Evolutionary conservation across 2,888 invertebrate genomes (phyloP).

Genomic region (Zhengitettix transpicula): DNA sequence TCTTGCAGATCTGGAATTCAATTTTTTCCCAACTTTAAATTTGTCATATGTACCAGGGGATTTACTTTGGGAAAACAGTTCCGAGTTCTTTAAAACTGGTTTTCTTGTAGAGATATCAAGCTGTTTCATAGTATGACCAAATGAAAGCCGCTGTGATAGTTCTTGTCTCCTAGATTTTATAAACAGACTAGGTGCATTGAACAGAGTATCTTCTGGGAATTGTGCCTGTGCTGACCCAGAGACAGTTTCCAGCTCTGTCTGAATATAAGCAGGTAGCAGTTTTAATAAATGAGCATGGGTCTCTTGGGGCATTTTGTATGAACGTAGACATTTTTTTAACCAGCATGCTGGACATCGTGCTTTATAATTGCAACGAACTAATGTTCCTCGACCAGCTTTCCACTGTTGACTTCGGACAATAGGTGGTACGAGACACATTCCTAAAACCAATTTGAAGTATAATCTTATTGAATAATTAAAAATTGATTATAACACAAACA

Average conservation of each 20-base stretch:
- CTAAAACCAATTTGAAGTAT: conserved; percentile 20
- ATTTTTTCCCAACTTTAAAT: neutral
- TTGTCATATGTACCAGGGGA: neutral
- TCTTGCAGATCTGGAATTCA: neutral
- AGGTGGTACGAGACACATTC: conserved; percentile 55
- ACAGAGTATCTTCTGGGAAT: neutral
- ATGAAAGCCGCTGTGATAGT: neutral
- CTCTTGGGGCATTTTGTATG: conserved; percentile 57
- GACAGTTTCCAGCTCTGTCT: conserved; percentile 7
- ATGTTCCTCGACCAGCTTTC: conserved; percentile 26
- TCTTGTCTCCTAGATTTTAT: neutral
- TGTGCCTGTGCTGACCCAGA: neutral
- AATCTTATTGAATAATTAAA: no score
- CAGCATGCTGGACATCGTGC: conserved; percentile 73
- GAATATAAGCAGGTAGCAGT: conserved; percentile 51
- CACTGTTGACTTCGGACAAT: conserved; percentile 52
- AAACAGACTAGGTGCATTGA: neutral
- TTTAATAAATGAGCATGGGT: conserved; percentile 48
- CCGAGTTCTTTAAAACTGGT: no score
- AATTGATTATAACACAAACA: no score
- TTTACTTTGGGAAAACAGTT: neutral
- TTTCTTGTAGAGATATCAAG: neutral
- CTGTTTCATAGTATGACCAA: neutral
- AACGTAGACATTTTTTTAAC: conserved; percentile 66
- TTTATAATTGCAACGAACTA: conserved; percentile 49